phyloP scores from a whole-genome alignment of 1,140 invertebrate genomes.

The Meloidogyne hapla region DNA sequence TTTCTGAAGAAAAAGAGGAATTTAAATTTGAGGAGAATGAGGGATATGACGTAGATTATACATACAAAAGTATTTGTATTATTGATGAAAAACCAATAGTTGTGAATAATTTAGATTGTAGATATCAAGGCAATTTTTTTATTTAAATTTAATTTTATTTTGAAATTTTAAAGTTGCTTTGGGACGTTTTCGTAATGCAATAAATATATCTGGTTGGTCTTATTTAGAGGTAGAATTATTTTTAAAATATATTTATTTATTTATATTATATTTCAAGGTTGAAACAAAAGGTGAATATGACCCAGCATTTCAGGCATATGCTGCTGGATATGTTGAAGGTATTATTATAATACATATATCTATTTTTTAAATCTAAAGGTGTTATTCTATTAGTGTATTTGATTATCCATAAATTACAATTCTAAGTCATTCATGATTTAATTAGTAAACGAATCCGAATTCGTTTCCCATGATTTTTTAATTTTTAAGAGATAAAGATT shows the following conservation, averaged over 20 bases:
- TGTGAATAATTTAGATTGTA: slow-evolving; percentile 56
- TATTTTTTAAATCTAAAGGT: too few species aligned
- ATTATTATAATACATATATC: too few species aligned
- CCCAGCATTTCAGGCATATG: slow-evolving; percentile 54
- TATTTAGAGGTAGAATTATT: slow-evolving; percentile 50
- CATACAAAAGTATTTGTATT: slow-evolving; percentile 54
- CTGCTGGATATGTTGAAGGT: slow-evolving; percentile 65
- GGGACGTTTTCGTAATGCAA: slow-evolving; percentile 55
- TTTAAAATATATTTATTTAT: neutral
- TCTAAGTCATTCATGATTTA: too few species aligned
- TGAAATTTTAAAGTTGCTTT: slow-evolving; percentile 50
- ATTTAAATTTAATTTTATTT: neutral
- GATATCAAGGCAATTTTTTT: slow-evolving; percentile 37
- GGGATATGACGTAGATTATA: slow-evolving; percentile 53
- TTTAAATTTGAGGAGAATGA: neutral
- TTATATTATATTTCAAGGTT: slow-evolving; percentile 35
- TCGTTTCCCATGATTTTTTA: too few species aligned
- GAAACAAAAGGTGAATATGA: slow-evolving; percentile 65
- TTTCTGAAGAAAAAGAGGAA: neutral
- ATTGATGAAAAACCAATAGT: slow-evolving; percentile 51
- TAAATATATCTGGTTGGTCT: slow-evolving; percentile 60
- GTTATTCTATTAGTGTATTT: too few species aligned
- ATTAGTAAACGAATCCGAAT: too few species aligned
- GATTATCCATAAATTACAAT: too few species aligned
- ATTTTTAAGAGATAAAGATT: too few species aligned